Conservation (phyloP, 2,797 vertebrate genomes). For the Spinus pinus region DNA sequence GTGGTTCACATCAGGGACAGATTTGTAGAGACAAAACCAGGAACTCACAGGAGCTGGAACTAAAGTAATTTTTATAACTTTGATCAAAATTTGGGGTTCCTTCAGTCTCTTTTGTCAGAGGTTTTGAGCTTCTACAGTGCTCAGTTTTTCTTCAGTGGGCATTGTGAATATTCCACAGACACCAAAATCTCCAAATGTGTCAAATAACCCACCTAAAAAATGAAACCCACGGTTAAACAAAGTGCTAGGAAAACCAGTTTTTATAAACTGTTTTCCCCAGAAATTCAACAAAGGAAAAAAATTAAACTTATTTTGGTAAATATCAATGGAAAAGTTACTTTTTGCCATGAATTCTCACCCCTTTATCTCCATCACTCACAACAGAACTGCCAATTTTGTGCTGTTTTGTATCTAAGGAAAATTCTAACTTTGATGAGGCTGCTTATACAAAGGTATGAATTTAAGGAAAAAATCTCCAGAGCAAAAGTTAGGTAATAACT, state of each 20-base stretch:
- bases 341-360: not conserved
- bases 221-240: not conserved
- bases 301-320: not conserved
- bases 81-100: not conserved
- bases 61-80: not conserved
- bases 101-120: not conserved
- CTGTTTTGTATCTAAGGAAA: not conserved
- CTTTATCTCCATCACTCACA: not conserved
- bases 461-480: not conserved
- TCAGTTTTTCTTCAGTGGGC: not conserved
- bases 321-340: not conserved
- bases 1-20: not conserved
- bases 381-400: not conserved
- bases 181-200: no score
- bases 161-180: not conserved
- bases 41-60: not conserved
- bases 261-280: not conserved
- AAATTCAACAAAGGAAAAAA: not conserved
- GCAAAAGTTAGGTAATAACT: not conserved
- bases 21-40: not conserved
- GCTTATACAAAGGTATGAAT: not conserved
- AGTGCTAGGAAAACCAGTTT: not conserved
- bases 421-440: not conserved
- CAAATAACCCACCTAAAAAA: not conserved
- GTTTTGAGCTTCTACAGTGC: not conserved